phyloP scores from a whole-genome alignment of 2,797 vertebrate genomes.

The Lepidocolaptes lacrymiger region DNA sequence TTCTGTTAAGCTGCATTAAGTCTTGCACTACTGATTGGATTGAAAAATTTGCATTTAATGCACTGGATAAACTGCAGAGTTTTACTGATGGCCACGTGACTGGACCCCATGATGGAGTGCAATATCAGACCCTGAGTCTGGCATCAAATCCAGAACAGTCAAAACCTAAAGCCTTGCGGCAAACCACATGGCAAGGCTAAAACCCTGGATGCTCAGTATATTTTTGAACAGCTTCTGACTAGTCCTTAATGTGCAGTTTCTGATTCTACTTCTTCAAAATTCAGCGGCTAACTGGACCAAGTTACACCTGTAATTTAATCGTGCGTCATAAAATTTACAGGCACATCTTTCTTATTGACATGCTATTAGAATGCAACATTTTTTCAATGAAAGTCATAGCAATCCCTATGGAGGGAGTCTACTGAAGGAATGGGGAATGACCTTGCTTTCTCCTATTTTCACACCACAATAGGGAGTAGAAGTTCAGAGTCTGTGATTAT shows the following conservation, averaged over 20 bases:
- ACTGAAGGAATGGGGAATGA: background rate
- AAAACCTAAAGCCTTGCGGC: background rate
- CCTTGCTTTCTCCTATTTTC: background rate
- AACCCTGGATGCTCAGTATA: background rate
- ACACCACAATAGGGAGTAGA: background rate
- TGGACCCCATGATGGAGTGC: background rate
- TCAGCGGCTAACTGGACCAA: background rate
- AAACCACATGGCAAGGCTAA: background rate
- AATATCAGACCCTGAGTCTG: background rate
- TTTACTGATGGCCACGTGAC: background rate
- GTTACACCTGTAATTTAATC: background rate
- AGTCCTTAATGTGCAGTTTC: background rate
- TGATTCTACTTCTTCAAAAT: background rate
- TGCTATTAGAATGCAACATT: background rate
- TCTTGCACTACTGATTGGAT: background rate
- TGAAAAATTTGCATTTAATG: background rate
- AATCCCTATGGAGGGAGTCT: background rate
- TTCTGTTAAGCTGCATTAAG: background rate
- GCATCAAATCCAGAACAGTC: background rate
- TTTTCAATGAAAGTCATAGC: background rate
- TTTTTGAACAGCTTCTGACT: background rate
- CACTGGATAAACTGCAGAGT: background rate
- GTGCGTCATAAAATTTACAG: background rate
- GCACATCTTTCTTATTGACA: background rate
- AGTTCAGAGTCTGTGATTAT: background rate